phyloP scores from a whole-genome alignment of 2,888 invertebrate species.

The Brassicogethes aeneus region DNA sequence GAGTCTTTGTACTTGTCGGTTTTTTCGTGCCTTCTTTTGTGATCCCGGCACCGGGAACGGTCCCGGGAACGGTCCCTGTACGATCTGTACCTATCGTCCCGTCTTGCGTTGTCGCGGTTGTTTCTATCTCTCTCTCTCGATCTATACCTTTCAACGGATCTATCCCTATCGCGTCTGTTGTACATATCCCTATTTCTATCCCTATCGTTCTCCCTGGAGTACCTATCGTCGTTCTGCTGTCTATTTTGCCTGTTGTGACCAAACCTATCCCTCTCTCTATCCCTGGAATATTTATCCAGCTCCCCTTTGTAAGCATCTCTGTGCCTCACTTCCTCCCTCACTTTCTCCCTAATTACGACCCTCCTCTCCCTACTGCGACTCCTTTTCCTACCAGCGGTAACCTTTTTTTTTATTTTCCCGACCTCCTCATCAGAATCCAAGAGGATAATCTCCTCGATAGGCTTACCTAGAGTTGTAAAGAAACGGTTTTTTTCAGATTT shows the following conservation, averaged over 20 bases:
- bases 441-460: slow-evolving; percentile 51
- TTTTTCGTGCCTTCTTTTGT: slow-evolving; percentile 33
- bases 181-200: slow-evolving; percentile 12
- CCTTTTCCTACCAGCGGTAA: slow-evolving; percentile 24
- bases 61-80: slow-evolving; percentile 30
- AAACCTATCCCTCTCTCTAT: slow-evolving; percentile 3
- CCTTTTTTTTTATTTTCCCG: background rate
- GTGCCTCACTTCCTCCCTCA: slow-evolving; percentile 10
- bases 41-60: slow-evolving; percentile 35
- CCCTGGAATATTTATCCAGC: slow-evolving; percentile 1
- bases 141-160: slow-evolving; percentile 9
- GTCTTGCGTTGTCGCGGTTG: slow-evolving; percentile 26
- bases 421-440: slow-evolving; percentile 47
- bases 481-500: too few species aligned
- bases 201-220: background rate
- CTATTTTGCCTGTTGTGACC: slow-evolving; percentile 5
- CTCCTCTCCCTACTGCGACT: slow-evolving; percentile 61
- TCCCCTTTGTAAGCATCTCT: slow-evolving; percentile 4
- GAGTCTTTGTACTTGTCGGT: slow-evolving; percentile 62
- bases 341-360: slow-evolving; percentile 62
- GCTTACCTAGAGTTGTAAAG: too few species aligned
- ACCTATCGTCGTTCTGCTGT: slow-evolving; percentile 17
- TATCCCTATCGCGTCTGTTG: slow-evolving; percentile 12
- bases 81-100: slow-evolving; percentile 27
- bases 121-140: slow-evolving; percentile 33